Evolutionary conservation across 2,888 invertebrate species (phyloP).

Genomic region (Ptychoptera albimana): DNA sequence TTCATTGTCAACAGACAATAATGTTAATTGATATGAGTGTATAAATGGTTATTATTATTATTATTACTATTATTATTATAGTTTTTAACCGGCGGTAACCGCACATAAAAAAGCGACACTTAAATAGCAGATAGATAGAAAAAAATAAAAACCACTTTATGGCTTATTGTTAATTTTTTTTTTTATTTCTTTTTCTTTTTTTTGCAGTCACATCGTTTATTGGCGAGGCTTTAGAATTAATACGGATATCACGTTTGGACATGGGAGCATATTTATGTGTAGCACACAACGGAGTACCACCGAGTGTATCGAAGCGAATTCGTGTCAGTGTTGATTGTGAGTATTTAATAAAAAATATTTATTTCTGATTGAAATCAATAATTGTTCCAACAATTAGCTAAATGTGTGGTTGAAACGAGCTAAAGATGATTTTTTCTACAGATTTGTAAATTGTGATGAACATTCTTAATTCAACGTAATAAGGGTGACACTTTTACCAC

Average conservation of each 20-base stretch:
- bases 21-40: no score
- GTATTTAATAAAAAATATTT: no score
- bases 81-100: not conserved
- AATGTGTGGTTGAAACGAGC: no score
- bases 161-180: not conserved
- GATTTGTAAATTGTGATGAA: no score
- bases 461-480: no score
- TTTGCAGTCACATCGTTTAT: constrained; percentile 67
- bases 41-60: no score
- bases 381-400: no score
- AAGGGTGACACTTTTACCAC: no score
- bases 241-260: constrained; percentile 68
- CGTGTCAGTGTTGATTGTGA: constrained; percentile 91
- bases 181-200: constrained; percentile 9
- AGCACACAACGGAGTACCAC: constrained; percentile 76
- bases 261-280: constrained; percentile 90
- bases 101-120: not conserved
- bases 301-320: constrained; percentile 79
- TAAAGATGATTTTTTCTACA: no score
- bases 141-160: not conserved
- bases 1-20: no score
- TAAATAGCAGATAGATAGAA: not conserved
- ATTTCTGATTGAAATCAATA: no score
- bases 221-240: constrained; percentile 71
- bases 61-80: no score